phyloP scores from a whole-genome alignment of 2,797 vertebrate species.

The Pseudocheirus occidentalis region DNA sequence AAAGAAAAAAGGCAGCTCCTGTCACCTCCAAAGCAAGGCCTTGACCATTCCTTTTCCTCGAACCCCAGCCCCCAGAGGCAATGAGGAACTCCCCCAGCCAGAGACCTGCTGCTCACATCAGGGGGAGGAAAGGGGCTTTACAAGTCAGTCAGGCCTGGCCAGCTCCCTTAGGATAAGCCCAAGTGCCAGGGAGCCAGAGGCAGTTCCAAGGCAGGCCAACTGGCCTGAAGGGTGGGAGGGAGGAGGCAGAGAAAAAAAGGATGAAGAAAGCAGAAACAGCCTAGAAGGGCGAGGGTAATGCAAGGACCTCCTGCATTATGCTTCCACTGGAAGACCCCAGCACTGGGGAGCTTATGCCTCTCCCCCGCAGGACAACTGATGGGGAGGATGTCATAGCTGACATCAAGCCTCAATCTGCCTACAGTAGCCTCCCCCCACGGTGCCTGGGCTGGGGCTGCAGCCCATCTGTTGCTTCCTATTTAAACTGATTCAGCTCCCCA shows the following conservation, averaged over 20 bases:
- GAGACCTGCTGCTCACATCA: neutral
- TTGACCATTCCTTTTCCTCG: neutral
- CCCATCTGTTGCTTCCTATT: neutral
- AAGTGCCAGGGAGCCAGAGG: neutral
- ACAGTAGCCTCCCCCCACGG: fast-evolving
- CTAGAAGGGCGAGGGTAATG: neutral
- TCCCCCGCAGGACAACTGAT: neutral
- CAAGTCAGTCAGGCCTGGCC: neutral
- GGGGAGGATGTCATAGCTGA: neutral
- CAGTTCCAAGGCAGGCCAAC: neutral
- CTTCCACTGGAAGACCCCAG: neutral
- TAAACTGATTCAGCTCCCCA: too few relatives aligned
- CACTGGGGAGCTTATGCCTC: neutral
- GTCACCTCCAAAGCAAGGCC: neutral
- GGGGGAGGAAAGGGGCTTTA: too few relatives aligned
- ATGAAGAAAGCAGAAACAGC: neutral
- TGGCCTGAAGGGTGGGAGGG: neutral
- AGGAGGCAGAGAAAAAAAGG: neutral
- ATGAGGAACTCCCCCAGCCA: neutral
- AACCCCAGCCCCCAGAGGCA: neutral
- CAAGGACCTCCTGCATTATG: too few relatives aligned
- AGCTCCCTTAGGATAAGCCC: neutral
- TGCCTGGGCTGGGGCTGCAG: neutral
- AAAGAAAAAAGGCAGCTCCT: neutral
- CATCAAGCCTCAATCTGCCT: neutral